phyloP scores from a whole-genome alignment of 2,797 vertebrate genomes.

The Ambastaia sidthimunki region DNA sequence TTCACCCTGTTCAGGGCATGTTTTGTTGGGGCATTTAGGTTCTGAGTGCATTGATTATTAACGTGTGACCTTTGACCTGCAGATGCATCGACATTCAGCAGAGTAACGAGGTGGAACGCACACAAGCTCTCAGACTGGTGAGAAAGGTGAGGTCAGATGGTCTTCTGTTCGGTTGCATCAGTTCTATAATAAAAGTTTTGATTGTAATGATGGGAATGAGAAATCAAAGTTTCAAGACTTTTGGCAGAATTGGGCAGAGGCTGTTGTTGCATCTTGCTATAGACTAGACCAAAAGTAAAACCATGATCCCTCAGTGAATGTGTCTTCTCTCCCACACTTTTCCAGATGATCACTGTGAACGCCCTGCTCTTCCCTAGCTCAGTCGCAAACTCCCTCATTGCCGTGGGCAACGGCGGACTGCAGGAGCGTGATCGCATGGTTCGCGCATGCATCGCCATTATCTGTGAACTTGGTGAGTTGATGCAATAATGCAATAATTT shows the following conservation, averaged over 20 bases:
- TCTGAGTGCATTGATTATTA: too few species aligned
- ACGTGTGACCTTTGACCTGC: slow-evolving; percentile 47
- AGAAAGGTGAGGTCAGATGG: slow-evolving; percentile 87
- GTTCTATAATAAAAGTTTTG: neutral
- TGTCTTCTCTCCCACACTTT: neutral
- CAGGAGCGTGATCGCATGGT: slow-evolving; percentile 99
- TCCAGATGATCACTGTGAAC: slow-evolving; percentile 98
- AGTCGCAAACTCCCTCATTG: slow-evolving; percentile 94
- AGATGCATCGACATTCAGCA: slow-evolving; percentile 99
- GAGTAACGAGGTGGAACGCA: slow-evolving; percentile 98
- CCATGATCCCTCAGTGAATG: too few species aligned
- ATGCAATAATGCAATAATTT: neutral
- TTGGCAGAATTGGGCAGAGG: too few species aligned
- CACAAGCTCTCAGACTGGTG: slow-evolving; percentile 95
- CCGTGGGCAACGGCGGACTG: slow-evolving; percentile 96
- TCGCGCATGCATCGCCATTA: slow-evolving; percentile 94
- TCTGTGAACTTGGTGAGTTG: slow-evolving; percentile 94
- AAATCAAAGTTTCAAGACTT: too few species aligned
- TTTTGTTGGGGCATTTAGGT: neutral
- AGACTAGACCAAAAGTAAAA: too few species aligned
- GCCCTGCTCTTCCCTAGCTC: slow-evolving; percentile 96
- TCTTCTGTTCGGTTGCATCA: neutral
- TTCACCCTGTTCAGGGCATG: neutral
- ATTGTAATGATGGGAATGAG: neutral
- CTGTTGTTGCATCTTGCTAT: too few species aligned